phyloP scores from a whole-genome alignment of 2,113 vertebrate genomes.

The Arvicanthis niloticus region DNA sequence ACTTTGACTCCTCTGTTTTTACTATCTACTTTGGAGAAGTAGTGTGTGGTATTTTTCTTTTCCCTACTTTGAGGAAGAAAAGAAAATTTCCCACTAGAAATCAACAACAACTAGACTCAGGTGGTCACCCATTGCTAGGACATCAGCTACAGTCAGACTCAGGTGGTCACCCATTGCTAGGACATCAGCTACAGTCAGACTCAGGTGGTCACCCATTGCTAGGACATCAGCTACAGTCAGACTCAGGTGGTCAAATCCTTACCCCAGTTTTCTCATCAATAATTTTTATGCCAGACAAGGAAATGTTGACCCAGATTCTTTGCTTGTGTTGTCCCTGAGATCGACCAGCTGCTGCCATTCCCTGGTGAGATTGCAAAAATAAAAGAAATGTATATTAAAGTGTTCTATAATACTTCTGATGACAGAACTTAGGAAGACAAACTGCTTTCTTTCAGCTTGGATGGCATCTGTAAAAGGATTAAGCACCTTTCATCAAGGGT shows the following conservation, averaged over 20 bases:
- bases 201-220: neutral
- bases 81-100: neutral
- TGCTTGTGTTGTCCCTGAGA: conserved; percentile 99
- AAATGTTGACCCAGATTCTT: conserved; percentile 96
- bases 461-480: neutral
- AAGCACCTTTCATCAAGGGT: neutral
- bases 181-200: neutral
- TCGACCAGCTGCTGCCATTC: conserved; percentile 95
- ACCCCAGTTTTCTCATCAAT: conserved; percentile 98
- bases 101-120: neutral
- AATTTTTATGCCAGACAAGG: conserved; percentile 96
- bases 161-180: neutral
- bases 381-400: conserved; percentile 49
- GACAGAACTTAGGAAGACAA: neutral
- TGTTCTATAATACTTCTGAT: neutral
- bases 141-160: neutral
- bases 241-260: conserved; percentile 81
- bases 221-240: neutral
- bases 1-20: neutral
- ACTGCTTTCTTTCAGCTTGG: conserved; percentile 2
- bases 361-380: conserved; percentile 85
- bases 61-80: neutral
- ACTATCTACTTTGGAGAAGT: neutral
- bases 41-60: neutral
- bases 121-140: neutral